phyloP scores from a whole-genome alignment of 2,888 invertebrate species.

The Oxytorus armatus region DNA sequence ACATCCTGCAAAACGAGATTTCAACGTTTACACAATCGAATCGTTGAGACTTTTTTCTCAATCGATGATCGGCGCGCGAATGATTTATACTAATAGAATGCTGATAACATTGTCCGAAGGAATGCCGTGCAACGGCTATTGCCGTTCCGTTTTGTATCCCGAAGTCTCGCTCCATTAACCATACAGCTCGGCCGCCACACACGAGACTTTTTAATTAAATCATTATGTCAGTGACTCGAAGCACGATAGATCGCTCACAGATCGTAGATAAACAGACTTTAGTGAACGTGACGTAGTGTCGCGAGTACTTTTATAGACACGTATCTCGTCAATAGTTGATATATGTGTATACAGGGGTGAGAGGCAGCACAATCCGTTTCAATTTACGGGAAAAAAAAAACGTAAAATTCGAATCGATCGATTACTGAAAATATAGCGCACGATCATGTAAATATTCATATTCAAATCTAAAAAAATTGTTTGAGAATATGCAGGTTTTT shows the following conservation, averaged over 20 bases:
- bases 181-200: conserved; percentile 1
- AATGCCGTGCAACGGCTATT: conserved; percentile 42
- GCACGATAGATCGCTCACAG: conserved; percentile 44
- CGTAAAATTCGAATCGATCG: too few species aligned
- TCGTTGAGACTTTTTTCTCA: conserved; percentile 11
- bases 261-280: conserved; percentile 39
- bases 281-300: conserved; percentile 24
- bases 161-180: conserved; percentile 65
- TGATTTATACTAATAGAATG: conserved; percentile 23
- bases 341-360: too few species aligned
- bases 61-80: conserved; percentile 20
- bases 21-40: conserved; percentile 17
- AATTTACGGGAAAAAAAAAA: too few species aligned
- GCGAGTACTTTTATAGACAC: not conserved
- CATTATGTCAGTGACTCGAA: conserved; percentile 46
- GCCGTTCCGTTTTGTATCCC: conserved; percentile 55
- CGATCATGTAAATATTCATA: too few species aligned
- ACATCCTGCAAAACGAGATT: not conserved
- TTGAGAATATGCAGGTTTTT: too few species aligned
- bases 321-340: too few species aligned
- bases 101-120: conserved; percentile 50
- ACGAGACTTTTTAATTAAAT: conserved; percentile 60
- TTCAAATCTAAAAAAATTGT: too few species aligned
- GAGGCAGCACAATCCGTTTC: too few species aligned
- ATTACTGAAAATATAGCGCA: too few species aligned